Conservation (phyloP, 2,797 vertebrate genomes). For the Darevskia mixta region DNA sequence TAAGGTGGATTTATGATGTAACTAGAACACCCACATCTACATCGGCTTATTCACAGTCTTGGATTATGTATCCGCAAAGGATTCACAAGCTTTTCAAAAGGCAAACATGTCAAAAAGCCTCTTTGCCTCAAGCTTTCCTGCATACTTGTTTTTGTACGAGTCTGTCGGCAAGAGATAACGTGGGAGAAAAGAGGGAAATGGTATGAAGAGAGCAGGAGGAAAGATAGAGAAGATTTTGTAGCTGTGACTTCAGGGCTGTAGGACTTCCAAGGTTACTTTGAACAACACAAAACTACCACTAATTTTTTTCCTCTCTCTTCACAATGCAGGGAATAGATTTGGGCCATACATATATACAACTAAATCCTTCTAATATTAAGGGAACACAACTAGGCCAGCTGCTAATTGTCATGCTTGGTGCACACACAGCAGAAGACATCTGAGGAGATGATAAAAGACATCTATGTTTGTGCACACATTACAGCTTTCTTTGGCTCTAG, state of each 20-base stretch:
- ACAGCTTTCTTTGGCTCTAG: no score
- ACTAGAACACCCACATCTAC: not conserved
- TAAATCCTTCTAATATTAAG: not conserved
- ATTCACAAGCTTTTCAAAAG: constrained; percentile 43
- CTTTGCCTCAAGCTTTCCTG: constrained; percentile 51
- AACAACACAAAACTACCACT: constrained; percentile 32
- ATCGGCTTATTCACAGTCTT: constrained; percentile 22
- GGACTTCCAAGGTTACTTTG: constrained; percentile 30
- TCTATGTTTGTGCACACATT: not conserved
- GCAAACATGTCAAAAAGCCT: constrained; percentile 51
- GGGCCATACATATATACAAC: not conserved
- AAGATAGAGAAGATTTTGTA: constrained; percentile 46
- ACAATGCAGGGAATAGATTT: not conserved
- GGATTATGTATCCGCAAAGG: constrained; percentile 39
- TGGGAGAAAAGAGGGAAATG: constrained; percentile 52
- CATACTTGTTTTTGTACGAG: constrained; percentile 39
- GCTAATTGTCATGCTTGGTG: not conserved
- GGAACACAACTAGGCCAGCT: not conserved
- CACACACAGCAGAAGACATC: not conserved
- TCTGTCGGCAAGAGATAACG: constrained; percentile 52
- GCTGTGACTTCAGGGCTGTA: constrained; percentile 40
- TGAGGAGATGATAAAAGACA: not conserved
- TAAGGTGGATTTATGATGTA: not conserved
- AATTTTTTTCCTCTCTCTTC: no score
- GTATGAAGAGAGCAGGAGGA: constrained; percentile 30